A percentile compares a stretch with the other conserved stretches of the same genome.
Conservation (phyloP, 1,140 invertebrate species). For the Pseudomyrmex dendroicus region DNA sequence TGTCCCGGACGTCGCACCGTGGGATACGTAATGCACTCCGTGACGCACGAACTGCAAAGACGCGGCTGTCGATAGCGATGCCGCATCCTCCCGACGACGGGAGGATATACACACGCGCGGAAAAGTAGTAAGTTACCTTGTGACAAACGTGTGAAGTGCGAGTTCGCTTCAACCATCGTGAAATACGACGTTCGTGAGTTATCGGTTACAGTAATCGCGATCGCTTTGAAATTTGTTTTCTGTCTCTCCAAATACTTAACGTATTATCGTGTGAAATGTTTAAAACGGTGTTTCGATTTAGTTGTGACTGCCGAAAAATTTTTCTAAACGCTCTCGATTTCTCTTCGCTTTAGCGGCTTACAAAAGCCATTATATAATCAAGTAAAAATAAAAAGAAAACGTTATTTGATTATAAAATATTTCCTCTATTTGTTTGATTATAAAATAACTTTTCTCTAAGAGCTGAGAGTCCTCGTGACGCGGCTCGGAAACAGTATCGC, state of each 20-base stretch:
- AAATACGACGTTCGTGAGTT: conserved; percentile 2
- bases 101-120: conserved; percentile 5
- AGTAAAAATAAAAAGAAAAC: too few relatives aligned
- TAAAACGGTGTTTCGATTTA: too few relatives aligned
- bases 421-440: too few relatives aligned
- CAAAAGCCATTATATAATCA: too few relatives aligned
- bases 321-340: too few relatives aligned
- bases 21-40: conserved; percentile 53
- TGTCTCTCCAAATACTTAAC: conserved; percentile 4
- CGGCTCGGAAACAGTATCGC: too few relatives aligned
- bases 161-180: background rate
- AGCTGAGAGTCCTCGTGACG: too few relatives aligned
- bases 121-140: conserved; percentile 15
- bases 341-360: too few relatives aligned
- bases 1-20: conserved; percentile 25
- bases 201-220: conserved; percentile 19
- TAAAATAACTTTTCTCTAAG: too few relatives aligned
- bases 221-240: conserved; percentile 10
- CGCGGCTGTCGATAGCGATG: conserved; percentile 53
- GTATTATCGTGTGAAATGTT: background rate
- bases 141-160: conserved; percentile 57
- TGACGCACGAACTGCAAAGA: conserved; percentile 57
- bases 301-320: too few relatives aligned
- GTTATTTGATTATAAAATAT: too few relatives aligned
- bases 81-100: conserved; percentile 8